These are phyloP conservation scores for Aphelenchoides avenae DNA, from an alignment of 1,140 invertebrate species.

Conservation along the genomic window DNA sequence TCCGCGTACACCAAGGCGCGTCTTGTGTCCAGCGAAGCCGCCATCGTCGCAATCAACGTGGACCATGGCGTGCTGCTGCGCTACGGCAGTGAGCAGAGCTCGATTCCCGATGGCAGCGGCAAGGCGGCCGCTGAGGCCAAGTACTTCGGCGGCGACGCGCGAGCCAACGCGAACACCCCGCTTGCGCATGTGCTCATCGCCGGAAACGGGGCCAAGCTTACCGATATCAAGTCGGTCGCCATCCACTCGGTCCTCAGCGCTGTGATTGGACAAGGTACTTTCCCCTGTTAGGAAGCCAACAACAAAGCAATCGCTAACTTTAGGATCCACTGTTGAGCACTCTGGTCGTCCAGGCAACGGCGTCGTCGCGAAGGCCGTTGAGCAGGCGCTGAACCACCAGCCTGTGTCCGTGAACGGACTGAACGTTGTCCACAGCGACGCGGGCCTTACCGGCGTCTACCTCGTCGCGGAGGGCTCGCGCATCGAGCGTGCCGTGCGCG, in stretches of 20 bases:
- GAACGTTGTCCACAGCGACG: slow-evolving; percentile 45
- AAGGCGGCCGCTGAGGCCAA: slow-evolving; percentile 23
- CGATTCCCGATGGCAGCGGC: slow-evolving; percentile 22
- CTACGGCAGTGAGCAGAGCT: slow-evolving; percentile 42
- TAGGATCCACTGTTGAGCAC: slow-evolving; percentile 39
- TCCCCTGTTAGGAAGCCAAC: not conserved
- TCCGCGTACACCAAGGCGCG: slow-evolving; percentile 34
- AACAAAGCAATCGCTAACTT: not conserved
- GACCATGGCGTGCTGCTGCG: slow-evolving; percentile 47
- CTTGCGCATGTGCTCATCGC: slow-evolving; percentile 53
- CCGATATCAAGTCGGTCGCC: slow-evolving; percentile 48
- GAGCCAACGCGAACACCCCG: slow-evolving; percentile 18
- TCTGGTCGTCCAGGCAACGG: slow-evolving; percentile 17
- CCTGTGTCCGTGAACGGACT: slow-evolving; percentile 38
- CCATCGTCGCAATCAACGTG: slow-evolving; percentile 51
- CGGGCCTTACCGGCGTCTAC: slow-evolving; percentile 51
- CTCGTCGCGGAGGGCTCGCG: slow-evolving; percentile 41
- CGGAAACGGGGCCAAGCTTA: slow-evolving; percentile 47
- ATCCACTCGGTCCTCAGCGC: slow-evolving; percentile 49
- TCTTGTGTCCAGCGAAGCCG: slow-evolving; percentile 44
- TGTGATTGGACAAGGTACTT: slow-evolving; percentile 32
- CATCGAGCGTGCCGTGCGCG: slow-evolving; percentile 32
- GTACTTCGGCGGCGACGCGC: slow-evolving; percentile 49
- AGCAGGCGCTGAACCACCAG: slow-evolving; percentile 39
- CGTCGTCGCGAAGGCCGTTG: slow-evolving; percentile 33